Evolutionary conservation across 1,140 invertebrate species (phyloP).

Genomic region (Drosophila pandora): DNA sequence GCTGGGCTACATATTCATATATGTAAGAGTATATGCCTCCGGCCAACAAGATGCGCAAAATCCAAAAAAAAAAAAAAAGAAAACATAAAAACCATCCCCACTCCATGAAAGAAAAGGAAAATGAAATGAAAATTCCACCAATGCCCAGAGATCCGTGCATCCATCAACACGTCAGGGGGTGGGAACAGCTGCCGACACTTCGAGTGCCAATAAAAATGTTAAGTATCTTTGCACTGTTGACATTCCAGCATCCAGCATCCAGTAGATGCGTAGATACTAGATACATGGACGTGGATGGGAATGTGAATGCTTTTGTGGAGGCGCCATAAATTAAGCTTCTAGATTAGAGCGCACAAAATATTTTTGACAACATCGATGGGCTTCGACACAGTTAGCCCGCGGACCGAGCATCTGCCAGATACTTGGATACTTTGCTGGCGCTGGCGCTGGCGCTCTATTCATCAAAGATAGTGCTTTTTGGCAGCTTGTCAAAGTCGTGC

Average conservation of each 20-base stretch:
- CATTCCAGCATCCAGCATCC: constrained; percentile 45
- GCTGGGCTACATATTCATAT: constrained; percentile 59
- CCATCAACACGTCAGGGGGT: constrained; percentile 72
- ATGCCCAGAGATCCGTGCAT: constrained; percentile 36
- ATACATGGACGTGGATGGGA: constrained; percentile 53
- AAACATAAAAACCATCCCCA: constrained; percentile 9
- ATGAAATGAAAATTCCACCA: constrained; percentile 60
- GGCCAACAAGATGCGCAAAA: background rate
- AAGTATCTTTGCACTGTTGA: constrained; percentile 79
- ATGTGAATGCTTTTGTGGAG: background rate
- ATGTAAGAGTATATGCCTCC: constrained; percentile 5
- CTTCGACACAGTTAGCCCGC: constrained; percentile 47
- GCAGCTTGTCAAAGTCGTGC: constrained; percentile 24
- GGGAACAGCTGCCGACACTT: constrained; percentile 72
- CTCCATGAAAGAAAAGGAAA: constrained; percentile 2
- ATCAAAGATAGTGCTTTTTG: constrained; percentile 20
- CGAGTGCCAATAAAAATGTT: constrained; percentile 83
- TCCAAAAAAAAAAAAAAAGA: constrained; percentile 1
- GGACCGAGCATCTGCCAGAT: constrained; percentile 38
- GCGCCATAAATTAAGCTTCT: constrained; percentile 55
- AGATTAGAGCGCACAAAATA: constrained; percentile 53
- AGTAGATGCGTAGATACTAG: constrained; percentile 56
- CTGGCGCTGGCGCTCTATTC: background rate
- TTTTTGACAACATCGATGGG: constrained; percentile 69
- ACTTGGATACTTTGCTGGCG: constrained; percentile 20